phyloP scores from a whole-genome alignment of 2,797 vertebrate genomes.

The Platyrinchus mystaceus region DNA sequence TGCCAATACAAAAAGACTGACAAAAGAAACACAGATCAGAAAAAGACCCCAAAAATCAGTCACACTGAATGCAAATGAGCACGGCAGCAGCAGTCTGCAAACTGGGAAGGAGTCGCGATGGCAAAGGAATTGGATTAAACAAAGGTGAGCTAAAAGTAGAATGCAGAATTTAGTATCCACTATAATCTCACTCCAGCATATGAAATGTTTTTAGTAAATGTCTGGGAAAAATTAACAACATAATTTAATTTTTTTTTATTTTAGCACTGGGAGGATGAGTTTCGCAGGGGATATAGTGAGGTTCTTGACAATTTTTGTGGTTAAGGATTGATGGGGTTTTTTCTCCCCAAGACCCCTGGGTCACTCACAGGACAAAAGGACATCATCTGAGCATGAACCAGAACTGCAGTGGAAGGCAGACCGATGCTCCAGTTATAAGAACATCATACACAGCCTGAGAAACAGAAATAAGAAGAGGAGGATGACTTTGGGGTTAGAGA shows the following conservation, averaged over 20 bases:
- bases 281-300: neutral
- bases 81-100: neutral
- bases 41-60: neutral
- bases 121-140: neutral
- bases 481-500: neutral
- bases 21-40: neutral
- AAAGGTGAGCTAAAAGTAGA: neutral
- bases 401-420: neutral
- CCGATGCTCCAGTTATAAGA: neutral
- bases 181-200: neutral
- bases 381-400: neutral
- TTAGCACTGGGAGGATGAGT: neutral
- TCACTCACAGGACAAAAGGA: neutral
- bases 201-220: neutral
- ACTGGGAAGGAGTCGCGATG: neutral
- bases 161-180: neutral
- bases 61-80: neutral
- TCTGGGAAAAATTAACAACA: neutral
- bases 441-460: rapidly evolving
- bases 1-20: neutral
- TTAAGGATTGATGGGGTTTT: neutral
- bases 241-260: neutral
- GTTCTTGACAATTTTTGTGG: neutral
- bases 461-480: too few species aligned
- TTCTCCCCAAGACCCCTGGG: neutral